Evolutionary conservation across 2,113 vertebrate genomes (phyloP).

Genomic region (Xenus cinereus): DNA sequence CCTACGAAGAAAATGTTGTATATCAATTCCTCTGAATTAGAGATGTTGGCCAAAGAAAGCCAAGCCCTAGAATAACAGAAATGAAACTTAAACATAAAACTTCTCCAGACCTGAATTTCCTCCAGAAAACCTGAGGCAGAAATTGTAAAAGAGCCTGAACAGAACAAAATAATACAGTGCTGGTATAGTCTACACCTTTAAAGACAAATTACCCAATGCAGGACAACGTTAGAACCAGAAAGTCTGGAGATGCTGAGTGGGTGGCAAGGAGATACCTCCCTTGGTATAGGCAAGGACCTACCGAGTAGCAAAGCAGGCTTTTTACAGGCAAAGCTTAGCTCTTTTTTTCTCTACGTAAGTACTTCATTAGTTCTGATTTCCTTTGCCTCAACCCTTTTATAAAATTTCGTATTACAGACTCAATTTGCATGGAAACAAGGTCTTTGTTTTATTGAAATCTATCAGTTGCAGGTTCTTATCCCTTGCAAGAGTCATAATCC

Average conservation of each 20-base stretch:
- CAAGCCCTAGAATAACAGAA: background rate
- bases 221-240: background rate
- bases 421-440: background rate
- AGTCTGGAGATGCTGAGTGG: background rate
- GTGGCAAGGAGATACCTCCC: background rate
- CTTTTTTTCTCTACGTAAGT: background rate
- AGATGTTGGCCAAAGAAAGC: background rate
- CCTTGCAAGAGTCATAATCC: slow-evolving; percentile 2
- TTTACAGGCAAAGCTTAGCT: background rate
- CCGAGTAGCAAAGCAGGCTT: background rate
- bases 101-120: background rate
- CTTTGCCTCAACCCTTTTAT: background rate
- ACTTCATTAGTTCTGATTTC: background rate
- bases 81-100: background rate
- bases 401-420: background rate
- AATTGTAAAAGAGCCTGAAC: background rate
- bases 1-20: background rate
- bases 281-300: background rate
- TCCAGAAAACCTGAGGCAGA: background rate
- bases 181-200: background rate
- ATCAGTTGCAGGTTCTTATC: background rate
- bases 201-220: background rate
- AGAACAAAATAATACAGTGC: background rate
- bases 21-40: background rate
- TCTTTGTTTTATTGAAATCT: background rate